Conservation (phyloP, 2,797 vertebrate genomes). For the Etheostoma nigrum region DNA sequence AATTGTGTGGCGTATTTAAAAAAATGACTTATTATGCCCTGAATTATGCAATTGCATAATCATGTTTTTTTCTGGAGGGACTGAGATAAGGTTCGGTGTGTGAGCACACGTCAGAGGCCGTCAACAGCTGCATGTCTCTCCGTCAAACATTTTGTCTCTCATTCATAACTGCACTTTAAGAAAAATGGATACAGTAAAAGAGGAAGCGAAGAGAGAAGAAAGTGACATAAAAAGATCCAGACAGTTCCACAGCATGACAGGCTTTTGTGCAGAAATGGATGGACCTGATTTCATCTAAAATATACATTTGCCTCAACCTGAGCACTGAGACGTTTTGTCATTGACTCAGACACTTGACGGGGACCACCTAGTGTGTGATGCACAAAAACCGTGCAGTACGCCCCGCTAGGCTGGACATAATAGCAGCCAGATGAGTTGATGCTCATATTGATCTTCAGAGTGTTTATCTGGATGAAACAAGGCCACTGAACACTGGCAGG, state of each 20-base stretch:
- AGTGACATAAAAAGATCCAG: conserved; percentile 18
- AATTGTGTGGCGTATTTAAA: too few species aligned
- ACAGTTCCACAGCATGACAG: conserved; percentile 31
- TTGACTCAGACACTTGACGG: conserved; percentile 41
- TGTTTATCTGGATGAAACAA: conserved; percentile 48
- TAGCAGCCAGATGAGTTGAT: conserved; percentile 43
- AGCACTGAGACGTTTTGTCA: conserved; percentile 16
- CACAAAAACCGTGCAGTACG: conserved; percentile 30
- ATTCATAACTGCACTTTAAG: background rate
- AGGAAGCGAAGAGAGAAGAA: background rate
- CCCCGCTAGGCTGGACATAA: conserved; percentile 40
- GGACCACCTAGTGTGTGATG: conserved; percentile 29
- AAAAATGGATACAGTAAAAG: conserved; percentile 15
- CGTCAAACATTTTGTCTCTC: conserved; percentile 2
- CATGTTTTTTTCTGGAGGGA: too few species aligned
- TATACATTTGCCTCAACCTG: conserved; percentile 22
- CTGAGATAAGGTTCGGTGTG: too few species aligned
- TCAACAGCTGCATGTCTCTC: conserved; percentile 1
- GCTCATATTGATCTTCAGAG: conserved; percentile 56
- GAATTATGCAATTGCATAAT: too few species aligned
- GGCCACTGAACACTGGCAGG: conserved; percentile 16
- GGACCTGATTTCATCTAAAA: conserved; percentile 23
- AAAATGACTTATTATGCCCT: too few species aligned
- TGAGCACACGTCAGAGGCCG: background rate
- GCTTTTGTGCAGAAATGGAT: conserved; percentile 2